Evolutionary conservation across 30 jellyfish, hydroid and myxozoan genomes (phyloP).

Genomic region (Aurelia sp.): DNA sequence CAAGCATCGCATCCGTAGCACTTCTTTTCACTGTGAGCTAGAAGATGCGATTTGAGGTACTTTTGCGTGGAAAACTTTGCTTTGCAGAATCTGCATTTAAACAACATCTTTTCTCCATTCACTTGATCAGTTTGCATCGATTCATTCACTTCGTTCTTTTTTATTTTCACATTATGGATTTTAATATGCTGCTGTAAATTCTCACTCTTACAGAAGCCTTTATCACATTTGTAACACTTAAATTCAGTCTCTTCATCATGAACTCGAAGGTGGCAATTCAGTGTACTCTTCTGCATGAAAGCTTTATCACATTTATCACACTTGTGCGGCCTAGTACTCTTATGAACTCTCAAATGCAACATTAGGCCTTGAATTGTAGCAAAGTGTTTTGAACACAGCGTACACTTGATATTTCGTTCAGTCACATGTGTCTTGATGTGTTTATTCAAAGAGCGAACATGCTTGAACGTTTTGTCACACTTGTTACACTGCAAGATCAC

Average conservation of each 20-base stretch:
- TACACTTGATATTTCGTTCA: neutral
- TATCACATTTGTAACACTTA: neutral
- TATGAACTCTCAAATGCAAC: neutral
- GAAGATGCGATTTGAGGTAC: conserved; percentile 1
- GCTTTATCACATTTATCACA: conserved; percentile 4
- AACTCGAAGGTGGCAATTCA: neutral
- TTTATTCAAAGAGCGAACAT: neutral
- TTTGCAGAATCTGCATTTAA: conserved; percentile 10
- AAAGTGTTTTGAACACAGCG: neutral
- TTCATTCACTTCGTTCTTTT: neutral
- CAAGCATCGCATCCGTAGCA: conserved; percentile 14
- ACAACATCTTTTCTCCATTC: neutral
- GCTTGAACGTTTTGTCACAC: neutral
- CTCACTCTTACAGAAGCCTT: neutral
- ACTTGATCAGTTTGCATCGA: neutral
- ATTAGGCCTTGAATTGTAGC: neutral
- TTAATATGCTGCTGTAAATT: conserved; percentile 1
- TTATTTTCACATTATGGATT: neutral
- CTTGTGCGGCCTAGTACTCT: neutral
- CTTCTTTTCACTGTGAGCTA: neutral
- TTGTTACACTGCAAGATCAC: neutral
- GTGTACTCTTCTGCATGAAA: neutral
- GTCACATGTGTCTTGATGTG: neutral
- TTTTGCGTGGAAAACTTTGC: neutral
- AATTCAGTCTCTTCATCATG: neutral